Evolutionary conservation across 2,797 vertebrate species (phyloP), one percentile per base, ranked within the genome.

Genomic region (Petrocephalus sullivani): DNA sequence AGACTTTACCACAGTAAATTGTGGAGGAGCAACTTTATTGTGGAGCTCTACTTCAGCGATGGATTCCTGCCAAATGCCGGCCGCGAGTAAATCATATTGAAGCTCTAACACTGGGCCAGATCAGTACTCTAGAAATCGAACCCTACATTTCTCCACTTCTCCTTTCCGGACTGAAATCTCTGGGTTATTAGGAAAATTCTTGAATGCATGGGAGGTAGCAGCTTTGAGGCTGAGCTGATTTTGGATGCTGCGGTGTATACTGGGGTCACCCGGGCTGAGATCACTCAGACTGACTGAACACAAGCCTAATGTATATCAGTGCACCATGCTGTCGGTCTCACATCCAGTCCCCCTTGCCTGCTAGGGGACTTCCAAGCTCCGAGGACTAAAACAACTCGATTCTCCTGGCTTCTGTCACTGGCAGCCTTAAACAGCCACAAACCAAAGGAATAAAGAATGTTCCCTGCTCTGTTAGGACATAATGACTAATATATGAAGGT

Each of bases 1-100:
- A 95, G 94, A 94, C 94, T 94, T 93, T 94, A 94, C 94, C 94
- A 93, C 93, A 91, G 94, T 95, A 95, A 95, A 95, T 95, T 94
- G 94, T 91, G 28, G 91, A 93, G 49, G 60, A 83, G 49, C 23
- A 54, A 64, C 23, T 85, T 60, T 23, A 14, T 93, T 91, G 92
- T 92, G 94, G 94, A 95, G 94, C 95, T 95, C 94, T 93, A 93
- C 95, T 94, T 94, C 92, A 67, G 93, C 94, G 93, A 41, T 60
- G 54, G 56, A 95, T 93, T 93, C 91, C 92, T 94, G 93, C 95
- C 94, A 95, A 94, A 95, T 94, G 94, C 90, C 92, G 60, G 90
- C 87, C 91, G 93, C 92, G 93, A 94, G 94, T 95, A 95, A 95
- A 95, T 95, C 95, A 95, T 94, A 94, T 94, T 91, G 90, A 87